Evolutionary conservation across 2,113 vertebrate species (phyloP), one percentile per base, ranked within the genome.

Genomic region (Triplophysa tibetana): DNA sequence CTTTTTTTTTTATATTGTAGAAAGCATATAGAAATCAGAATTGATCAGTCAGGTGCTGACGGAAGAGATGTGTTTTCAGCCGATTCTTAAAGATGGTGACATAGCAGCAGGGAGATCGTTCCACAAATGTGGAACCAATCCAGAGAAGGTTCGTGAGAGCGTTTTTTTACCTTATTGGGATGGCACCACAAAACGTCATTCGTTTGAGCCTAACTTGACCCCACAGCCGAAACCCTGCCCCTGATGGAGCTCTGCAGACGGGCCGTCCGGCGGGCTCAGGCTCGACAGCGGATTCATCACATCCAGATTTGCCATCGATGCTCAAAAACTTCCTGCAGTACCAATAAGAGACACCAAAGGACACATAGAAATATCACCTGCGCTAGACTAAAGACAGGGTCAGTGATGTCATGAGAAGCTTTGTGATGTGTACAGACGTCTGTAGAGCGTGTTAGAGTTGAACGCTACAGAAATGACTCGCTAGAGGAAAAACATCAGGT

Each of bases 301-400:
- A 96, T 99, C 88, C 89, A 95, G 88, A 87, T 92, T 67, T 95
- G 98, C 97, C 97, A 85, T 94, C 95, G 86, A 95, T 95, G 74
- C 94, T 99, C 87, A 99, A 98, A 91, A 97, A 96, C 93, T 99
- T 98, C 90, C 95, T 99, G 92, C 97, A 98, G n/a, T n/a, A n/a
- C n/a, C n/a, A n/a, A n/a, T n/a, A n/a, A n/a, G n/a, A n/a, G n/a
- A n/a, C n/a, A n/a, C n/a, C n/a, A n/a, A n/a, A n/a, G n/a, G n/a
- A n/a, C n/a, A n/a, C n/a, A n/a, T n/a, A n/a, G n/a, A n/a, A n/a
- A n/a, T n/a, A n/a, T n/a, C n/a, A n/a, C n/a, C n/a, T n/a, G n/a
- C n/a, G n/a, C n/a, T n/a, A n/a, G 84, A 52, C 64, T 69, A 56
- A 67, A 29, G 24, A 60, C 33, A 79, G 60, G 12, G 38, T 52